Conservation (phyloP, 2,888 invertebrate species). For the Cerastis rubricosa region DNA sequence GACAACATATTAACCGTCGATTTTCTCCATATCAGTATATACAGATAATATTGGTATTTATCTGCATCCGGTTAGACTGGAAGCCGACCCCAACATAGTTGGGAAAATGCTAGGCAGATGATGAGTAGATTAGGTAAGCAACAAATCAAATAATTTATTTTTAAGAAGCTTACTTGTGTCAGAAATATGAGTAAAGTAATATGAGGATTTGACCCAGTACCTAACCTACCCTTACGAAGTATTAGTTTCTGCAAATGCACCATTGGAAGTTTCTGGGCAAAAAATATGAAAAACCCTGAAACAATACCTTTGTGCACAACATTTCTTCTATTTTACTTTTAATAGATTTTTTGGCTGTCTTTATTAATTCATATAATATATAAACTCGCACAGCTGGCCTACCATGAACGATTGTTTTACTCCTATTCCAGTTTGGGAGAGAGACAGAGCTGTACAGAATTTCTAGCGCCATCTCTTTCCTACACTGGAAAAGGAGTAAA, state of each 20-base stretch:
- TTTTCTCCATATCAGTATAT: not conserved
- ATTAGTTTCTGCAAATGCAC: not conserved
- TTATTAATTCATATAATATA: not conserved
- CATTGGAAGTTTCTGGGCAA: not conserved
- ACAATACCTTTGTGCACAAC: not conserved
- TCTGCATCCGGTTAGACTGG: no score
- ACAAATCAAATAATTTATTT: not conserved
- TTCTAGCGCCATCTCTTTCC: no score
- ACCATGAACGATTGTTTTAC: no score
- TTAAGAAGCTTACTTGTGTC: not conserved
- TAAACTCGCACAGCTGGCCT: no score
- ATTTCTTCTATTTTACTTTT: not conserved
- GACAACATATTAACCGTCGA: not conserved
- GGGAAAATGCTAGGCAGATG: no score
- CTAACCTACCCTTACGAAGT: not conserved
- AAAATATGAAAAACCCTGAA: not conserved
- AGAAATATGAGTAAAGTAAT: not conserved
- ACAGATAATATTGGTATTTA: not conserved
- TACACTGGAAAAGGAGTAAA: no score
- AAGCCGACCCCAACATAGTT: no score
- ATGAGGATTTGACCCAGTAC: not conserved
- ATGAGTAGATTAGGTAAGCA: not conserved
- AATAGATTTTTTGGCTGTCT: not conserved
- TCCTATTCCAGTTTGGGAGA: no score
- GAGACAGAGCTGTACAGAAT: no score